These are phyloP conservation scores for Cistogaster globosa DNA, from an alignment of 2,888 invertebrate genomes.

Conservation along the genomic window DNA sequence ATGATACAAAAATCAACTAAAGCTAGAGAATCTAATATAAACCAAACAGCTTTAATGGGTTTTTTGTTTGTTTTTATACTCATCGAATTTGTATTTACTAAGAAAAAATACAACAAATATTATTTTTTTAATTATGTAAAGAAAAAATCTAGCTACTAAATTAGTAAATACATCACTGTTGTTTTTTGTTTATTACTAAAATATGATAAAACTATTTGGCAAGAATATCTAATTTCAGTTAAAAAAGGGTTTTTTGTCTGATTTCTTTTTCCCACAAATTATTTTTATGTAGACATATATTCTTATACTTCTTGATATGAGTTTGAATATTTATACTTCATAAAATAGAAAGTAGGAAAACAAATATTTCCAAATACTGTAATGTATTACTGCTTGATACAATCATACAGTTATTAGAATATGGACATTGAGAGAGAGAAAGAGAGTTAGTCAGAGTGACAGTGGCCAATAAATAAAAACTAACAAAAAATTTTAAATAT, in stretches of 20 bases:
- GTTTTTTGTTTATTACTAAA: no score
- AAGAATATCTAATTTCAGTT: constrained; percentile 13
- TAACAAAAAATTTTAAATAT: no score
- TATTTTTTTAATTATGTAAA: not conserved
- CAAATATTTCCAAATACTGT: no score
- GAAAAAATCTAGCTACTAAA: constrained; percentile 11
- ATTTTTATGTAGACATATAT: not conserved
- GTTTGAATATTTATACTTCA: not conserved
- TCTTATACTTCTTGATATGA: not conserved
- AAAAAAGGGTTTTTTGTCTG: no score
- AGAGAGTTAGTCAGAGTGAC: no score
- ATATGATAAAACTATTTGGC: no score
- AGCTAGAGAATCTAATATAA: constrained; percentile 43
- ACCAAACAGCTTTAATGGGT: constrained; percentile 62
- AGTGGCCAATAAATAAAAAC: no score
- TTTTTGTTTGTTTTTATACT: constrained; percentile 58
- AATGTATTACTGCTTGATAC: no score
- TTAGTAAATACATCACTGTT: constrained; percentile 36
- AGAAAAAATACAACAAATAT: not conserved
- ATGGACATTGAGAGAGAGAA: no score
- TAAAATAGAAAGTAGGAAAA: not conserved
- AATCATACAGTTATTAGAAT: no score
- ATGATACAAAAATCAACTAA: constrained; percentile 52
- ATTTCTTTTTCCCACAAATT: not conserved
- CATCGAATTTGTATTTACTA: constrained; percentile 14